Base-by-base conservation (phyloP, 2,888 invertebrate species). In the Amphipyra berbera region DNA sequence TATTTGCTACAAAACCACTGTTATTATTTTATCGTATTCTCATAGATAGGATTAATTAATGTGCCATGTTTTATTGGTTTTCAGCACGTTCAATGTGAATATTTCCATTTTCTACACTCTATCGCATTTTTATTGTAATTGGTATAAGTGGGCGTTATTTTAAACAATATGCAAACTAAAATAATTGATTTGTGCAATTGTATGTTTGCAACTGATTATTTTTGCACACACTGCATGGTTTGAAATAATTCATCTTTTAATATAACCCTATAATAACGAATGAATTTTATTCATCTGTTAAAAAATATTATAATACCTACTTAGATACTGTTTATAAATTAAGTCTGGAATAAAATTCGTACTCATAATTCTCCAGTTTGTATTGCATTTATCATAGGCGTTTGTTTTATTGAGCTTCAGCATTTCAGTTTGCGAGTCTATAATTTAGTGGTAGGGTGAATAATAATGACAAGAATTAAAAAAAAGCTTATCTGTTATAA, bases 41-140 rank as follows among this genome's bases (percentile, higher is more conserved):
- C 47, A 50, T 66, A 42, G 33, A 49, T 50, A 57, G 46, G 48
- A 50, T 41, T 53, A 30, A 42, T 53, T 6, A 50, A 50, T 48
- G 69, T 57, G 69, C 44, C 50, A 68, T 69, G 90, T 91, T 92
- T 91, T 90, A 91, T 92, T 93, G 93, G 93, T 94, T 94, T 92
- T 90, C 85, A 83, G 80, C 68, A 66, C 21, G 45, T 73, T 80
- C 70, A 70, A 67, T 84, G 81, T 86, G 80, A 82, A 87, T 87
- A 87, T 84, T 88, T 86, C 76, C 76, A 90, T 94, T 95, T 95
- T 94, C 94, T 95, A 95, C 94, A 94, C 94, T 94, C 88, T 94
- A 94, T 95, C 94, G 85, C 86, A 87, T 88, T 82, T 78, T 68
- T 69, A 50, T 64, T 60, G 41, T 72, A 55, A 74, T 55, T 54